Base-by-base conservation (phyloP, 2,888 invertebrate species). In the Nomada fabriciana region DNA sequence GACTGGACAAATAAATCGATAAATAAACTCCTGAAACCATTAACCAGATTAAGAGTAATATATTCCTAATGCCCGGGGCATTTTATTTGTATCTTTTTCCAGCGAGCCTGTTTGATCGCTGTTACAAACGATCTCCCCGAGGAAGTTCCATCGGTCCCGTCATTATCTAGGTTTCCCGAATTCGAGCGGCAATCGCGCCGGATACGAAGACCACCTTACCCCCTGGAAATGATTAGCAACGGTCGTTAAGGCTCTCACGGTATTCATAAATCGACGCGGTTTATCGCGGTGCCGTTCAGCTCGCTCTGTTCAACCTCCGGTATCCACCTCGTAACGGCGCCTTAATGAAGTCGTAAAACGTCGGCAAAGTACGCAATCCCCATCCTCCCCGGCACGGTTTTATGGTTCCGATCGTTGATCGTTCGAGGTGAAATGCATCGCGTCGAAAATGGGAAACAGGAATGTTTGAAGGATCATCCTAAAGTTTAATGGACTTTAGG, bases 311-410 rank as follows among this genome's bases (percentile, higher is more conserved):
- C 89, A 69, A 53, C 43, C 69, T 52, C 71, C 59, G 75, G 76
- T 89, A 89, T 83, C 86, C 76, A 73, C 71, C 80, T 80, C 78
- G 84, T 89, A 88, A 88, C 88, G 80, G 82, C 71, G 71, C 67
- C 84, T 85, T 89, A 89, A 88, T 89, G 88, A 88, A 88, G 82
- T 81, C 88, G 83, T 88, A 89, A 88, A 88, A 80, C 77, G 72
- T 29, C 60, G 64, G 59, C 47, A 50, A 85, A 80, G 76, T 69
- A 63, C 73, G 76, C 75, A 23, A 71, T 18, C 50, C 36, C 42
- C 11, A 11, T 9, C 4, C 10, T 10, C 20, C 25, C 47, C 2
- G 0, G n/a, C 18, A 7, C 7, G 15, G 36, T 76, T 78, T 63
- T 76, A 76, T 23, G 20, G 50, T 59, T 36, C 29, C 50, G 68